phyloP scores from a whole-genome alignment of 2,797 vertebrate genomes.

The Euphonia xanthogaster region DNA sequence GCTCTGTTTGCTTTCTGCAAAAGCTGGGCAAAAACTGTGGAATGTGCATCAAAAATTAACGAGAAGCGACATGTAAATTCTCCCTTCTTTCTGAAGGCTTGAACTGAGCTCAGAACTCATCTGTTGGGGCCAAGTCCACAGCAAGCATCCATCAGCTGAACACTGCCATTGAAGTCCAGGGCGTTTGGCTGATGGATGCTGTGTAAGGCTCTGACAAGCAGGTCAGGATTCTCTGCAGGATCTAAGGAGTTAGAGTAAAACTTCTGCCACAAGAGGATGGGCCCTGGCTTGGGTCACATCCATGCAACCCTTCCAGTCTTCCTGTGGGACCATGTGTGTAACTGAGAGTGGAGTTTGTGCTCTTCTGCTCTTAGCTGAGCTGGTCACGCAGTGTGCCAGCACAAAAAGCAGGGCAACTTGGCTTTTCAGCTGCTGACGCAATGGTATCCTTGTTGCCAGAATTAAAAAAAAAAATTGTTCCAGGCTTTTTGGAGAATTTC shows the following conservation, averaged over 20 bases:
- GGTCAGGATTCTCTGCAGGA: conserved; percentile 22
- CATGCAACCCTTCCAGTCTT: neutral
- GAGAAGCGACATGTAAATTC: conserved; percentile 7
- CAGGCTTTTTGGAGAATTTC: neutral
- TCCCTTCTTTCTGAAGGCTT: conserved; percentile 32
- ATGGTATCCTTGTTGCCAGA: neutral
- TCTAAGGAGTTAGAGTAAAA: neutral
- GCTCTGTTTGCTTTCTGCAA: conserved; percentile 77
- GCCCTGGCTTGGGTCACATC: neutral
- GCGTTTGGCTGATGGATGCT: conserved; percentile 55
- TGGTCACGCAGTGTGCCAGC: neutral
- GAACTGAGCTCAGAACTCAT: conserved; percentile 56
- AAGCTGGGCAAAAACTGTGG: conserved; percentile 85
- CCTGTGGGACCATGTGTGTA: neutral
- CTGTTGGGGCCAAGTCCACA: neutral
- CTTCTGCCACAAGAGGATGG: neutral
- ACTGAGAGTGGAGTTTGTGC: neutral
- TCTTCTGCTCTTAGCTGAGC: neutral
- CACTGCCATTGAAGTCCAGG: neutral
- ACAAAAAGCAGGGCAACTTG: neutral
- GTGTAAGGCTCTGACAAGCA: neutral
- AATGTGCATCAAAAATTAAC: conserved; percentile 1
- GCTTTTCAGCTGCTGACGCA: conserved; percentile 13
- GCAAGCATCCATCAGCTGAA: conserved; percentile 45
- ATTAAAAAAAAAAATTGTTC: neutral